Conservation (phyloP, 1,140 invertebrate genomes). For the Odontomachus brunneus region DNA sequence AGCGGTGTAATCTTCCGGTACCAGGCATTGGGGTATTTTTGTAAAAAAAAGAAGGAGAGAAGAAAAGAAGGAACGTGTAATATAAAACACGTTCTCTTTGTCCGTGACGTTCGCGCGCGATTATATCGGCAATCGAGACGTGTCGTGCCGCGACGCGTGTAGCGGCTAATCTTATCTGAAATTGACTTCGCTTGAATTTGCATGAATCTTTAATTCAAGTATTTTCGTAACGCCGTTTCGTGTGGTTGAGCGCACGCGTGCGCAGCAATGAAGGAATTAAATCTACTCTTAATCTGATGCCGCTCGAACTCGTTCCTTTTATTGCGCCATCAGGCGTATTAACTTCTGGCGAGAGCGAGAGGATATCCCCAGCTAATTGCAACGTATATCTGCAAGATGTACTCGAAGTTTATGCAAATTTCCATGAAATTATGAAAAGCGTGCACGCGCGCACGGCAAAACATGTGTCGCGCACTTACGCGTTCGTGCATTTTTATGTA, state of each 20-base stretch:
- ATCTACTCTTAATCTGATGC: neutral
- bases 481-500: constrained; percentile 16
- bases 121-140: neutral
- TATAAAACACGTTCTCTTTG: neutral
- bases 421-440: neutral
- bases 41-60: too few relatives aligned
- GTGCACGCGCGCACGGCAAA: neutral
- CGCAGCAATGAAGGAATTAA: neutral
- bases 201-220: neutral
- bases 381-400: neutral
- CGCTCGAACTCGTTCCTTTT: neutral
- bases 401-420: constrained; percentile 1
- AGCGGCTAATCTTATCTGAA: constrained; percentile 2
- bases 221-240: neutral
- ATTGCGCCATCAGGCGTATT: neutral
- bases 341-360: neutral
- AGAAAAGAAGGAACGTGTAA: neutral
- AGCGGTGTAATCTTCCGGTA: too few relatives aligned
- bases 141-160: neutral
- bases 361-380: neutral
- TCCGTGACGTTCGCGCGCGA: neutral
- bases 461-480: neutral
- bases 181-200: neutral
- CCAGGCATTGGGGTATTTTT: too few relatives aligned
- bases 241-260: neutral